Base-by-base conservation (phyloP, 2,113 vertebrate species). In the Megatriorchis doriae region DNA sequence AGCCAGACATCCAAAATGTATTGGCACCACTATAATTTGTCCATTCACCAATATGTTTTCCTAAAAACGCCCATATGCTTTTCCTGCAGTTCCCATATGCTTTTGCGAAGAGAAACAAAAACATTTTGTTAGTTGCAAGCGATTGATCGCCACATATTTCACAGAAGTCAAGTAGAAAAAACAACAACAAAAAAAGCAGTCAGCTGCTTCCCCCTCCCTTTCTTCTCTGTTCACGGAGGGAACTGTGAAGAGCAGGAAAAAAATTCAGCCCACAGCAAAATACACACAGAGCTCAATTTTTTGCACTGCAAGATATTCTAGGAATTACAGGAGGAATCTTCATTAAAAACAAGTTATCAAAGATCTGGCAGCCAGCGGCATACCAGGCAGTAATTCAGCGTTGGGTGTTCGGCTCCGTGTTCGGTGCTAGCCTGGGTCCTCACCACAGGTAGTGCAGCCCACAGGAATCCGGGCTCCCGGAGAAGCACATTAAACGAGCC, bases 31-130 rank as follows among this genome's bases (percentile, higher is more conserved):
- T 93, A 81, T 96, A 98, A 98, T 98, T 97, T 97, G 98, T 98
- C 98, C 98, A 98, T 98, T 98, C 97, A 97, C 97, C 98, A 98
- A 98, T 97, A 98, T 98, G 98, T 97, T 98, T 98, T 97, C 95
- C 65, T 77, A 97, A 97, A 98, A 98, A 96, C 19, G 72, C 94
- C 98, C 98, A 98, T 98, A 98, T 98, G 98, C 97, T 98, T 98
- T 97, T 97, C 97, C 96, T 92, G 95, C 86, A 93, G 97, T 86
- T 98, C 97, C 98, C 98, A 98, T 98, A 98, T 98, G 98, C 96
- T 98, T 98, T 98, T 94, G 68, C 97, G 93, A 96, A 94, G 87
- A 96, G 98, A 98, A 97, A 97, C 95, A 97, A 98, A 98, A 98
- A 98, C 98, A 98, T 98, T 98, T 97, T 97, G 97, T 98, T 98